Percentiles rank a stretch among this genome's conserved stretches.
Evolutionary conservation across 1,140 invertebrate genomes (phyloP).

Genomic region (Atta colombica): DNA sequence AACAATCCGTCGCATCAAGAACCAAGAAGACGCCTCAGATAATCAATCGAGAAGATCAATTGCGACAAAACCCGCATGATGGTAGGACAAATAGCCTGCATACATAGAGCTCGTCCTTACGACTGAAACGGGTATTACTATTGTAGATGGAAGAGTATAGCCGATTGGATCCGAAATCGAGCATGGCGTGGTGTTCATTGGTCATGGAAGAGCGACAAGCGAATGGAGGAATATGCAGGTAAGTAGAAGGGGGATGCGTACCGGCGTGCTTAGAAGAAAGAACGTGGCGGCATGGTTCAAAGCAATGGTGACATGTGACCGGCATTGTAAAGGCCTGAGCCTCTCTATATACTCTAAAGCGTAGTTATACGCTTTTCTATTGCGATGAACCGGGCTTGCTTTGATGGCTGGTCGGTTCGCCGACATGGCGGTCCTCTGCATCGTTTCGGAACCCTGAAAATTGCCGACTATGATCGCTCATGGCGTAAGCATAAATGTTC

Average conservation of each 20-base stretch:
- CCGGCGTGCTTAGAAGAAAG: constrained; percentile 71
- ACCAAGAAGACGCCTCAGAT: background rate
- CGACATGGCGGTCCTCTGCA: constrained; percentile 60
- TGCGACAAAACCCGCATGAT: constrained; percentile 28
- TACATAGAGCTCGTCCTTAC: constrained; percentile 9
- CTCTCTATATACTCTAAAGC: constrained; percentile 69
- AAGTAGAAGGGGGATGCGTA: constrained; percentile 64
- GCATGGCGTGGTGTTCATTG: constrained; percentile 66
- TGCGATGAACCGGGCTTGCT: constrained; percentile 73
- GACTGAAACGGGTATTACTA: constrained; percentile 16
- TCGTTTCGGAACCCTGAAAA: constrained; percentile 67
- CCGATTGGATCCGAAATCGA: constrained; percentile 74
- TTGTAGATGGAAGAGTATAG: constrained; percentile 59
- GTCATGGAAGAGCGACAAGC: constrained; percentile 52
- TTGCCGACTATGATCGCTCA: constrained; percentile 61
- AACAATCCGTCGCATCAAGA: background rate
- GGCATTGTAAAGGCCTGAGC: constrained; percentile 74
- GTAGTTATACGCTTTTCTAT: constrained; percentile 78
- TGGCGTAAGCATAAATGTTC: constrained; percentile 28
- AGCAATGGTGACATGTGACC: constrained; percentile 80
- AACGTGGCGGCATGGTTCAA: constrained; percentile 76
- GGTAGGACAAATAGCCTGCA: constrained; percentile 46
- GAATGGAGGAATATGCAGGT: constrained; percentile 29
- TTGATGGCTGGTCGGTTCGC: constrained; percentile 68
- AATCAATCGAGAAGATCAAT: constrained; percentile 39